A percentile compares a stretch with the other conserved stretches of the same genome.
Conservation (phyloP, 2,797 vertebrate species). For the Mergus octosetaceus region DNA sequence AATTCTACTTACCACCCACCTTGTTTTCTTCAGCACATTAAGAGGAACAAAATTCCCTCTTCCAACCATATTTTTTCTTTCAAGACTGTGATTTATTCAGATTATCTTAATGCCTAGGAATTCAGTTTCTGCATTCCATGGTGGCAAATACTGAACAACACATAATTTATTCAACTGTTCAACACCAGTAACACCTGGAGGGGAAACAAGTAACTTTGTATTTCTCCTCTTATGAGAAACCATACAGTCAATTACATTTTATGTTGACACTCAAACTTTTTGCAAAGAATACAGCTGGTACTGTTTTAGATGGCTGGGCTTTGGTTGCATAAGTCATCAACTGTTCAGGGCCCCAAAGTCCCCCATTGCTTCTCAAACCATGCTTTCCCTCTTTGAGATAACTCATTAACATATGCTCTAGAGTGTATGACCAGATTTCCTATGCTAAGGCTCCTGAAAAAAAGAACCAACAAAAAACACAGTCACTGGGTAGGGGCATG, state of each 20-base stretch:
- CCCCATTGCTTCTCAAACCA: neutral
- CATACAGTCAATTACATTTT: neutral
- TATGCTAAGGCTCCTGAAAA: neutral
- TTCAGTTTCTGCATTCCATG: neutral
- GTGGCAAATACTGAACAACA: neutral
- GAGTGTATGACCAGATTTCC: neutral
- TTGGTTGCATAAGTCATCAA: neutral
- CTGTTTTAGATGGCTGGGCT: neutral
- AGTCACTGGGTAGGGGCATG: neutral
- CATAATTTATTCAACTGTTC: neutral
- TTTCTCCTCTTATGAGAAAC: neutral
- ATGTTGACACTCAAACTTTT: neutral
- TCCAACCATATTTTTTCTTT: neutral
- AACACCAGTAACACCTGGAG: neutral
- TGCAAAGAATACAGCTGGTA: neutral
- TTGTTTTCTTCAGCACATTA: neutral
- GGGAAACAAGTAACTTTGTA: neutral
- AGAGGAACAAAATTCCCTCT: neutral
- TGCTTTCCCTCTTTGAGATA: neutral
- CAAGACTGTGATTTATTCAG: neutral
- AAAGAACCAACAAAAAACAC: too few species aligned
- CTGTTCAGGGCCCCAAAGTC: neutral
- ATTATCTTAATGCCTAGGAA: neutral
- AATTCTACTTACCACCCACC: slow-evolving; percentile 28
- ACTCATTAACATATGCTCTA: neutral